Evolutionary conservation across 2,113 vertebrate genomes (phyloP).

Genomic region (Parus major): DNA sequence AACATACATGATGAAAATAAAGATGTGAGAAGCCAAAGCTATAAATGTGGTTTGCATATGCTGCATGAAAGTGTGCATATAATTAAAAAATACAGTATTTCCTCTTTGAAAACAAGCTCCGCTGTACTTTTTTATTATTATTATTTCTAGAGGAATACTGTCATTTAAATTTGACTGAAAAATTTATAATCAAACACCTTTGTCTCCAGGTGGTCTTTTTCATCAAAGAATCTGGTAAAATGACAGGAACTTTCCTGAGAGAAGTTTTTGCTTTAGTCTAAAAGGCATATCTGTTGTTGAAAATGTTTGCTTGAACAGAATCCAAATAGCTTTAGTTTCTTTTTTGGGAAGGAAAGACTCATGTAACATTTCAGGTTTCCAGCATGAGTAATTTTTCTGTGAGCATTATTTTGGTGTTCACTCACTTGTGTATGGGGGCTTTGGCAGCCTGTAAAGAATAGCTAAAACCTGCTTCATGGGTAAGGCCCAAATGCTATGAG

Average conservation of each 20-base stretch:
- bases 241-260: not conserved
- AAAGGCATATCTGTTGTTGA: slow-evolving; percentile 7
- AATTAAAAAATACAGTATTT: not conserved
- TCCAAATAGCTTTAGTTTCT: not conserved
- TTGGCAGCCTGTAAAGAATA: not conserved
- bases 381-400: slow-evolving; percentile 42
- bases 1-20: not conserved
- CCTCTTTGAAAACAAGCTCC: not conserved
- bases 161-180: not conserved
- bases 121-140: not conserved
- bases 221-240: not conserved
- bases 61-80: not conserved
- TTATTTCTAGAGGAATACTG: not conserved
- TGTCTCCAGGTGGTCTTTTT: not conserved
- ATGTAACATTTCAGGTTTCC: slow-evolving; percentile 1
- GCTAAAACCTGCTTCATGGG: not conserved
- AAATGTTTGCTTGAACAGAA: not conserved
- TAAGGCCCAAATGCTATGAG: not conserved
- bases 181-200: not conserved
- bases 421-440: not conserved
- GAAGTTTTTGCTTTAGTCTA: not conserved
- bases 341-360: not conserved
- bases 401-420: not conserved
- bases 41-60: not conserved
- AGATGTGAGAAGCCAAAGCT: not conserved